Base-by-base conservation (phyloP, 1,140 invertebrate genomes). In the Polypedilum vanderplanki region DNA sequence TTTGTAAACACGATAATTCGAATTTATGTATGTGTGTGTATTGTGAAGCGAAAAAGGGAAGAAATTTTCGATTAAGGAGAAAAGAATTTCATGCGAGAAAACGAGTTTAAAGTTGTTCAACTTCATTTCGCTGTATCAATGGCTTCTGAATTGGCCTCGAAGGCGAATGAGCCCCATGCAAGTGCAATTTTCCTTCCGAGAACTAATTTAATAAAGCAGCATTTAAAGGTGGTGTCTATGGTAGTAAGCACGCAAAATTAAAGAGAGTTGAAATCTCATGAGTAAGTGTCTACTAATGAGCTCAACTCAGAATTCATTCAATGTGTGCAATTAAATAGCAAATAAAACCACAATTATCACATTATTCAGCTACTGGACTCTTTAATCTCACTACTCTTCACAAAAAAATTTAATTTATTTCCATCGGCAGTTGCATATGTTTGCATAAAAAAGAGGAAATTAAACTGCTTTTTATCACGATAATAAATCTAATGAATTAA, bases 151-250 rank as follows among this genome's bases (percentile, higher is more conserved):
- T 33, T 33, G 24, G 24, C 24, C 24, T 33, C 24, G 24, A 33
- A 33, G 24, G 24, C 24, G 5, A 33, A 33, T 33, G 24, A 33
- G 24, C 24, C 3, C 46, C 46, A 57, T 57, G 46, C 46, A 57
- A 57, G 46, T 22, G 20, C 65, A 70, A 70, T 70, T 70, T 70
- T 70, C 24, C 65, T 70, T 57, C 46, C 17, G 65, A 70, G 65
- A 70, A 70, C 17, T 70, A 70, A 70, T 70, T 70, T 70, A 70
- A 70, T 70, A 70, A 70, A 70, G 65, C 17, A 70, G 65, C 17
- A 22, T 22, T 67, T 10, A 22, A 70, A 70, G 65, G 65, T 22
- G 20, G 17, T 22, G 65, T 1, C 65, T 18, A n/a, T n/a, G 17
- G 65, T 7, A 70, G 20, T 20, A 70, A 18, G 18, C 65, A 70